phyloP scores from a whole-genome alignment of 2,888 invertebrate genomes.

The Orchesella flavescens region DNA sequence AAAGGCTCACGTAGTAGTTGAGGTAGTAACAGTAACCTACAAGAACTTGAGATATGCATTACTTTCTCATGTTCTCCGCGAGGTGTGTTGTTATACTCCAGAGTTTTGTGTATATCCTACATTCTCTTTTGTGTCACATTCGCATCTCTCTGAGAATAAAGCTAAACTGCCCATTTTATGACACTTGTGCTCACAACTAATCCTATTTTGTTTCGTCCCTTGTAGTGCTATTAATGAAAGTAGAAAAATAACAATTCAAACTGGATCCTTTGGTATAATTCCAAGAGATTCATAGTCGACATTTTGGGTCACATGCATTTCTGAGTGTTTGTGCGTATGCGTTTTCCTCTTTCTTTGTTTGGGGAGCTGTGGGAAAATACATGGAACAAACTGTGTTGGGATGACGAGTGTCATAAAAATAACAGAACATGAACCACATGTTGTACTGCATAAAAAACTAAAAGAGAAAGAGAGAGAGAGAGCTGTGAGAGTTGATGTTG shows the following conservation, averaged over 20 bases:
- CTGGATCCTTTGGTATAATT: not conserved
- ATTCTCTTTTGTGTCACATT: not conserved
- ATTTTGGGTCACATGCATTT: not conserved
- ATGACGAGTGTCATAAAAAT: slow-evolving; percentile 13
- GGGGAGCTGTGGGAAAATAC: not conserved
- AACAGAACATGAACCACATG: slow-evolving; percentile 17
- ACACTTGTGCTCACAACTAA: slow-evolving; percentile 42
- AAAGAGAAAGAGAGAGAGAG: too few species aligned
- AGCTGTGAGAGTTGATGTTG: not conserved
- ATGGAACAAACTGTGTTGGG: not conserved
- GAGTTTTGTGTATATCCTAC: too few species aligned
- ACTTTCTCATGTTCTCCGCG: too few species aligned
- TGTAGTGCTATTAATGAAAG: slow-evolving; percentile 15
- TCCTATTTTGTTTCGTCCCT: slow-evolving; percentile 11
- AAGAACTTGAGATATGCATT: too few species aligned
- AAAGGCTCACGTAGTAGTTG: too few species aligned
- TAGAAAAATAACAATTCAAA: slow-evolving; percentile 21
- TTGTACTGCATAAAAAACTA: not conserved
- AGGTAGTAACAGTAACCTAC: too few species aligned
- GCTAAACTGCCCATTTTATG: slow-evolving; percentile 30
- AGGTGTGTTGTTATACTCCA: too few species aligned
- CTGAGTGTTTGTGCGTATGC: not conserved
- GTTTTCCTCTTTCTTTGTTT: not conserved
- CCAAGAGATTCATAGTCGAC: too few species aligned
- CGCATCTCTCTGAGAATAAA: not conserved